phyloP scores from a whole-genome alignment of 1,140 invertebrate species.

The Drosophila orena region DNA sequence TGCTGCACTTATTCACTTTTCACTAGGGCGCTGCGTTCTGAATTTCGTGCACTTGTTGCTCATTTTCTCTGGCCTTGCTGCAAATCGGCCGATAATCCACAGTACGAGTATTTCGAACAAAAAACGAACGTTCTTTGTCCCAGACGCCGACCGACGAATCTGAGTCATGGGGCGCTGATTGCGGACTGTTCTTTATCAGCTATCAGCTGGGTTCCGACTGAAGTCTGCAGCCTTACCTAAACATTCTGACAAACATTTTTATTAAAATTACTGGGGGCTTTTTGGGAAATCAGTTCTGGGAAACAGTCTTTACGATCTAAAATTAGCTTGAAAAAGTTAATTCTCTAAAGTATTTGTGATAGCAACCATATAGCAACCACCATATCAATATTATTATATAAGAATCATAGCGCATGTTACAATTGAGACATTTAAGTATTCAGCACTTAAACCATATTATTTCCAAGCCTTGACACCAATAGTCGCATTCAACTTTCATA shows the following conservation, averaged over 20 bases:
- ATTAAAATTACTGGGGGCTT: neutral
- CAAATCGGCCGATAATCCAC: slow-evolving; percentile 43
- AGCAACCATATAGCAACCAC: too few relatives aligned
- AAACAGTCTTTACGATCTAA: neutral
- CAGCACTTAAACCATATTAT: neutral
- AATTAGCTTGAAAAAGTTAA: neutral
- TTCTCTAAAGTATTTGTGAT: too few relatives aligned
- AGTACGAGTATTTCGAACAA: slow-evolving; percentile 17
- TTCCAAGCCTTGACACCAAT: neutral
- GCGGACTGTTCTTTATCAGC: slow-evolving; percentile 25
- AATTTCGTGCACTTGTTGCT: slow-evolving; percentile 64
- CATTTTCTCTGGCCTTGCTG: slow-evolving; percentile 60
- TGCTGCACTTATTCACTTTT: slow-evolving; percentile 24
- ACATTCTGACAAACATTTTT: neutral
- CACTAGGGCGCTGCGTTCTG: slow-evolving; percentile 18
- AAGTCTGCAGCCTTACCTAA: neutral
- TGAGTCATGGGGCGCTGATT: slow-evolving; percentile 27
- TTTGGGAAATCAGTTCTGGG: neutral
- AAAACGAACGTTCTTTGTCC: slow-evolving; percentile 24
- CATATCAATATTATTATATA: too few relatives aligned
- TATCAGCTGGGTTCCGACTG: slow-evolving; percentile 19
- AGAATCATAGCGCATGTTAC: too few relatives aligned
- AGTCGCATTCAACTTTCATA: neutral
- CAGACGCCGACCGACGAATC: slow-evolving; percentile 11
- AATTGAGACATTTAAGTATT: neutral